Evolutionary conservation across 2,888 invertebrate species (phyloP).

Genomic region (Gnatocerus cornutus): DNA sequence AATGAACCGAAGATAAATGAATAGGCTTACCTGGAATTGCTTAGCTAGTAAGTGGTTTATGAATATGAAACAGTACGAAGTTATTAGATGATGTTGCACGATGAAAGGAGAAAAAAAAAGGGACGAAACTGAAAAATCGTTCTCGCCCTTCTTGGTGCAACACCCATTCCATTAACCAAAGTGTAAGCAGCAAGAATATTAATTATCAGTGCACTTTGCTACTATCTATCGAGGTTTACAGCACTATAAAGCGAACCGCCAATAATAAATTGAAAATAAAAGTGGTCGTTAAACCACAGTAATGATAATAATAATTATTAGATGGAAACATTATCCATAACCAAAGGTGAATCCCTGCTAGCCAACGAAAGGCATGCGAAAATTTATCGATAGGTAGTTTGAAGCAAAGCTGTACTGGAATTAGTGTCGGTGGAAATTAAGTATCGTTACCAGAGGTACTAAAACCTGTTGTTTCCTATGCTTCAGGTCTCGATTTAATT

Average conservation of each 20-base stretch:
- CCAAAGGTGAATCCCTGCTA: conserved; percentile 45
- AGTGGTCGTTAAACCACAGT: conserved; percentile 43
- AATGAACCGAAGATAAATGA: too few species aligned
- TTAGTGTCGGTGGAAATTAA: conserved; percentile 45
- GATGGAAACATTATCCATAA: conserved; percentile 45
- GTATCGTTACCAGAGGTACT: conserved; percentile 42
- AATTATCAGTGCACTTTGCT: conserved; percentile 45
- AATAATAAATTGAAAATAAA: conserved; percentile 45
- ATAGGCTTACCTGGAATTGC: too few species aligned
- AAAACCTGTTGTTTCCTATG: conserved; percentile 48
- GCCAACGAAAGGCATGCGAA: conserved; percentile 43
- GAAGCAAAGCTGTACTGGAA: conserved; percentile 36
- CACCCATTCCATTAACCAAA: conserved; percentile 28
- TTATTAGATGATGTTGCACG: too few species aligned
- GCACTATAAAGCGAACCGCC: conserved; percentile 43
- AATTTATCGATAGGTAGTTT: conserved; percentile 41
- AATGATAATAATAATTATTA: conserved; percentile 42
- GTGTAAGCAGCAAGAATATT: conserved; percentile 15
- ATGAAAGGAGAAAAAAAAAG: too few species aligned
- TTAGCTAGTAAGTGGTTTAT: not conserved
- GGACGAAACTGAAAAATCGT: not conserved
- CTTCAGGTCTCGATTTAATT: conserved; percentile 46
- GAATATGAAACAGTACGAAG: conserved; percentile 5
- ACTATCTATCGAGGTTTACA: conserved; percentile 46
- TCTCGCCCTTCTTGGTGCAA: conserved; percentile 2